Percentiles rank a stretch among this genome's conserved stretches.
Conservation (phyloP, 1,140 invertebrate species). For the Drosophila pectinifera region DNA sequence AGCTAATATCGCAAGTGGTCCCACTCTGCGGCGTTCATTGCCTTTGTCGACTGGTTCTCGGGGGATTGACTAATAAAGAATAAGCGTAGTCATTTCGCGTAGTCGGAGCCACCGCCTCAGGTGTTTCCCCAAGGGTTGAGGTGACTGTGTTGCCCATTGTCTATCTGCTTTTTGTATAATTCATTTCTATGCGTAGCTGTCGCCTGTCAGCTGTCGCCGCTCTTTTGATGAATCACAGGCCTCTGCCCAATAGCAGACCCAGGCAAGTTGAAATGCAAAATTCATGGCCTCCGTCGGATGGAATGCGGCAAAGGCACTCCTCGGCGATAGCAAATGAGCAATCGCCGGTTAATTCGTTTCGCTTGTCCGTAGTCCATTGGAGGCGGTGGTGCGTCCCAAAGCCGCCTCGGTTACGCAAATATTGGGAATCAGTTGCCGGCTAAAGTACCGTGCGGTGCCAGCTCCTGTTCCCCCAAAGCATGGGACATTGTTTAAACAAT, state of each 20-base stretch:
- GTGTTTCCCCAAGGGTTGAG: conserved; percentile 65
- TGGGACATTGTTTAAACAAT: conserved; percentile 30
- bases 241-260: conserved; percentile 50
- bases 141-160: conserved; percentile 48
- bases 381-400: conserved; percentile 29
- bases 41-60: conserved; percentile 60
- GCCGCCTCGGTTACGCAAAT: conserved; percentile 63
- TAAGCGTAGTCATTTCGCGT: conserved; percentile 63
- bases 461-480: not conserved
- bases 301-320: conserved; percentile 70
- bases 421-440: conserved; percentile 68
- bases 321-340: conserved; percentile 60
- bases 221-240: conserved; percentile 81
- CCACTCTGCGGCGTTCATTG: conserved; percentile 36
- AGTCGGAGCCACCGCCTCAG: conserved; percentile 51
- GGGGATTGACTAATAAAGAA: conserved; percentile 63
- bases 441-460: conserved; percentile 34
- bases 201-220: conserved; percentile 77
- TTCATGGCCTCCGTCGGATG: conserved; percentile 65
- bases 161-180: conserved; percentile 67
- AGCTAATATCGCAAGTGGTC: not conserved
- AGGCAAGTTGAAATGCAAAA: conserved; percentile 70
- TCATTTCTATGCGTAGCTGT: conserved; percentile 77
- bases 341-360: conserved; percentile 33
- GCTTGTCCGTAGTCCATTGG: not conserved